These are phyloP conservation scores for Coryphaenoides rupestris DNA, from an alignment of 2,113 vertebrate genomes.

Conservation along the genomic window DNA sequence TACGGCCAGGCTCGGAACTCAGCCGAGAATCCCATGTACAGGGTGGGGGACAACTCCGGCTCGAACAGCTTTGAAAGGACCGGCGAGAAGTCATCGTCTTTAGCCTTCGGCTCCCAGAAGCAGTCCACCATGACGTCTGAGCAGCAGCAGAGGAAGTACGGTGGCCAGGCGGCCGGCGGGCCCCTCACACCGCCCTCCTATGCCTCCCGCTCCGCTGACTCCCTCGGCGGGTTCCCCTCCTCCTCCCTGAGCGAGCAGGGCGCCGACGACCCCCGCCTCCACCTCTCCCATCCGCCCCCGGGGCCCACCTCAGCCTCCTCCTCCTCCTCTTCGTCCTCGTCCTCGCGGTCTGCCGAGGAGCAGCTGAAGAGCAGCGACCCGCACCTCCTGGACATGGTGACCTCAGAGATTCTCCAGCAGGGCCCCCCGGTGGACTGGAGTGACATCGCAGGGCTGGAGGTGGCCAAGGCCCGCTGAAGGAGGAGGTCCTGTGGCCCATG, in stretches of 20 bases:
- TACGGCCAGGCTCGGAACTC: slow-evolving; percentile 87
- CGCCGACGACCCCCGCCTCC: slow-evolving; percentile 83
- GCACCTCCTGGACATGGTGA: slow-evolving; percentile 93
- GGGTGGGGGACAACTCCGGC: slow-evolving; percentile 90
- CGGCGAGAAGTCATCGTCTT: slow-evolving; percentile 84
- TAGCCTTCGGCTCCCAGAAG: slow-evolving; percentile 92
- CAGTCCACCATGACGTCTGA: slow-evolving; percentile 86
- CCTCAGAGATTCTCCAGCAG: slow-evolving; percentile 91
- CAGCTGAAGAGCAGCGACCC: slow-evolving; percentile 92
- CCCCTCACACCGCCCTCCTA: slow-evolving; percentile 89
- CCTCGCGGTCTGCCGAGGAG: slow-evolving; percentile 87
- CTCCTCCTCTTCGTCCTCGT: slow-evolving; percentile 75
- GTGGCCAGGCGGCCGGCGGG: slow-evolving; percentile 81
- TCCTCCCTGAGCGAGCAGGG: slow-evolving; percentile 85
- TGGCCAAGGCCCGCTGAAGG: slow-evolving; percentile 89
- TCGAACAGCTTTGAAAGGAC: slow-evolving; percentile 89
- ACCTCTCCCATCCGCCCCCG: slow-evolving; percentile 85
- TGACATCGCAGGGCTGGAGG: slow-evolving; percentile 91
- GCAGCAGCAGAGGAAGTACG: slow-evolving; percentile 92
- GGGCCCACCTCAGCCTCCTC: slow-evolving; percentile 71
- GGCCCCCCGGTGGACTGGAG: slow-evolving; percentile 90
- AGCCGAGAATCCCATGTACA: slow-evolving; percentile 92
- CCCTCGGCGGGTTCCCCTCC: slow-evolving; percentile 86
- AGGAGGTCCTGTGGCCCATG: slow-evolving; percentile 94
- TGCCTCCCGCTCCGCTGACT: slow-evolving; percentile 83